Conservation (phyloP, 1,140 invertebrate genomes). For the Spodoptera frugiperda region DNA sequence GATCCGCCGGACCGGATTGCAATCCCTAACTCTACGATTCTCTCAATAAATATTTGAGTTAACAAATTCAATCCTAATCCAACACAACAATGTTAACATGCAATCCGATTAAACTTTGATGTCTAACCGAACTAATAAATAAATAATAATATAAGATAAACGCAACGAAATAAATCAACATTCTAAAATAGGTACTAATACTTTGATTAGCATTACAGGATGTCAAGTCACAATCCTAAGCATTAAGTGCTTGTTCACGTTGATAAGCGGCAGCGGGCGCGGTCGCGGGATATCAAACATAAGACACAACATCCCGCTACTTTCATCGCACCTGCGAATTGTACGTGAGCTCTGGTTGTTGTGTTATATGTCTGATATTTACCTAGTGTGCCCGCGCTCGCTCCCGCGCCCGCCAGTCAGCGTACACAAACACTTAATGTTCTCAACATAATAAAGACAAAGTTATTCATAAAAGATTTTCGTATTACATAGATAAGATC, state of each 20-base stretch:
- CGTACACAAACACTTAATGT: not conserved
- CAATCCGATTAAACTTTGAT: conserved; percentile 26
- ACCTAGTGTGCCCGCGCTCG: too few species aligned
- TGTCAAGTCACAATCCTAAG: conserved; percentile 42
- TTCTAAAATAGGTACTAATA: conserved; percentile 37
- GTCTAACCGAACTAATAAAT: conserved; percentile 29
- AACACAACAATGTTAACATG: conserved; percentile 21
- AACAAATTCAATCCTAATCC: conserved; percentile 1
- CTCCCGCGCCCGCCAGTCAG: too few species aligned
- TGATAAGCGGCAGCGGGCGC: too few species aligned
- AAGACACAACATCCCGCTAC: too few species aligned
- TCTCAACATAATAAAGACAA: conserved; percentile 33
- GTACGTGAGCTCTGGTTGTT: too few species aligned
- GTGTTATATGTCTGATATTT: too few species aligned
- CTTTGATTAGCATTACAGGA: conserved; percentile 45
- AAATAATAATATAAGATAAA: not conserved
- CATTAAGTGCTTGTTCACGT: too few species aligned
- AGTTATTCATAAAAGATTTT: conserved; percentile 45
- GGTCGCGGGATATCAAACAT: too few species aligned
- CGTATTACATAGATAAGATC: conserved; percentile 55
- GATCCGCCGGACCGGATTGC: too few species aligned
- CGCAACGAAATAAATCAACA: conserved; percentile 37
- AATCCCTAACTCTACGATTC: too few species aligned
- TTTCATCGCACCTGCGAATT: too few species aligned
- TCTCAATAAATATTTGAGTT: too few species aligned